These are phyloP conservation scores for Mormyrus proboscirostris DNA, from an alignment of 2,797 vertebrate genomes.

Conservation along the genomic window DNA sequence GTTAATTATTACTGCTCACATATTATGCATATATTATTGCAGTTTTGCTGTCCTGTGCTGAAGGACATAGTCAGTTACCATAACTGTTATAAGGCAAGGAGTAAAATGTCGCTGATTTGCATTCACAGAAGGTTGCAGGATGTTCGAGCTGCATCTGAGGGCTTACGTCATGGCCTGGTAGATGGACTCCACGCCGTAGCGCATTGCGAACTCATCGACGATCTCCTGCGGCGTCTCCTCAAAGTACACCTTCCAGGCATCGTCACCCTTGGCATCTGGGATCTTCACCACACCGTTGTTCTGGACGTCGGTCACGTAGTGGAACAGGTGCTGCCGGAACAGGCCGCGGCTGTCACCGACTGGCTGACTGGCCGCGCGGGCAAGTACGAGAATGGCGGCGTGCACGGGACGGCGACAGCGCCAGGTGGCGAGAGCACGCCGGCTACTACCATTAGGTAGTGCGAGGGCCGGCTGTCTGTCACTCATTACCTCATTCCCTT, in stretches of 20 bases:
- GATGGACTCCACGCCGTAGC: constrained; percentile 96
- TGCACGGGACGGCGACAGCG: neutral
- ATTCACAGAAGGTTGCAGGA: neutral
- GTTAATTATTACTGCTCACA: neutral
- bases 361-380: neutral
- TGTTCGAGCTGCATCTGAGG: neutral
- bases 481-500: neutral
- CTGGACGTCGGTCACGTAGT: constrained; percentile 93
- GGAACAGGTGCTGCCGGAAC: constrained; percentile 82
- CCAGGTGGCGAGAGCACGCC: neutral
- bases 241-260: constrained; percentile 97
- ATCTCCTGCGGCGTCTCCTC: constrained; percentile 98
- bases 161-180: constrained; percentile 99
- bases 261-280: constrained; percentile 92
- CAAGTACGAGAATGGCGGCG: neutral
- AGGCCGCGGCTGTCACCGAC: neutral
- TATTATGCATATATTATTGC: neutral
- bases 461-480: neutral
- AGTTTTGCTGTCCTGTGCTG: neutral
- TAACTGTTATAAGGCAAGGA: neutral
- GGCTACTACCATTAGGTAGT: neutral
- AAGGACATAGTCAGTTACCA: neutral
- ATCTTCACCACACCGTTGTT: constrained; percentile 94
- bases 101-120: neutral
- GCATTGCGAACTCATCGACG: constrained; percentile 96